Conservation (phyloP, 92 coral and sea anemone species). For the Chrysogorgia sp. region DNA sequence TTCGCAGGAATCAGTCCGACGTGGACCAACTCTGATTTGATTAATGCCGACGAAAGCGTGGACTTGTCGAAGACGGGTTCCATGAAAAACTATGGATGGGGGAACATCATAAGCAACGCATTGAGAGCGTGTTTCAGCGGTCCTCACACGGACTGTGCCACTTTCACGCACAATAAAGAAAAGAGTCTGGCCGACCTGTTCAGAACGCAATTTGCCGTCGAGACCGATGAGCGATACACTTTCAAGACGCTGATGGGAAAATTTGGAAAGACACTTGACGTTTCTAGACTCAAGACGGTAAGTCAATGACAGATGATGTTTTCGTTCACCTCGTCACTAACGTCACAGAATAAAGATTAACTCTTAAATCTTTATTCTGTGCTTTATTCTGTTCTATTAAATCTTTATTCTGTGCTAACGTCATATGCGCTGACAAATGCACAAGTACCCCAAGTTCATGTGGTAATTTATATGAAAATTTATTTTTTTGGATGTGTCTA, state of each 20-base stretch:
- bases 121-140: conserved; percentile 92
- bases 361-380: too few relatives aligned
- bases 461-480: too few relatives aligned
- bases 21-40: conserved; percentile 87
- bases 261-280: conserved; percentile 89
- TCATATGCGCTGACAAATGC: too few relatives aligned
- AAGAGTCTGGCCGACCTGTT: conserved; percentile 77
- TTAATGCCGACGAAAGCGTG: conserved; percentile 80
- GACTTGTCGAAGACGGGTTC: conserved; percentile 81
- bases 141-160: conserved; percentile 90
- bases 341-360: too few relatives aligned
- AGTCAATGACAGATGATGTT: too few relatives aligned
- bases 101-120: conserved; percentile 65
- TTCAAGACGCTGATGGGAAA: conserved; percentile 79
- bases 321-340: too few relatives aligned
- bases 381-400: too few relatives aligned
- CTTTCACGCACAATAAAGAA: conserved; percentile 79
- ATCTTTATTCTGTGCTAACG: too few relatives aligned
- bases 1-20: conserved; percentile 92
- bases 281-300: conserved; percentile 90
- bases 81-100: conserved; percentile 99
- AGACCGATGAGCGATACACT: conserved; percentile 79
- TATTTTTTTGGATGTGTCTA: too few relatives aligned
- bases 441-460: too few relatives aligned
- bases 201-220: conserved; percentile 85